Base-by-base conservation (phyloP, 1,140 invertebrate genomes). In the Nomia melanderi region DNA sequence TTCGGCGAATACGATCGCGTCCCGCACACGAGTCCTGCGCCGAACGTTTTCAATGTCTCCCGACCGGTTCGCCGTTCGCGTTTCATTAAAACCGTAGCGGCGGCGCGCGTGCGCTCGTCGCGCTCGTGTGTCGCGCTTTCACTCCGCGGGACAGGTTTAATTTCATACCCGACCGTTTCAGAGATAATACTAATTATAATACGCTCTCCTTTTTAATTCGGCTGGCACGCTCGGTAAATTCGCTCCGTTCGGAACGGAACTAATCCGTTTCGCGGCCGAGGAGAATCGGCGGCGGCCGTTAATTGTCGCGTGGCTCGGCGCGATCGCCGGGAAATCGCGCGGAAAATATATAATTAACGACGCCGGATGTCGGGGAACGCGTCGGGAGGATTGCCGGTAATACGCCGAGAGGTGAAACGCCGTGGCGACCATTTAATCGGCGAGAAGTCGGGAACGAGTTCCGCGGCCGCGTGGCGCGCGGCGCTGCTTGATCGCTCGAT, bases 181-280 rank as follows among this genome's bases (percentile, higher is more conserved):
- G 27, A 70, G 66, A 77, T 77, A 77, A 71, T 62, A 14, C 67
- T 63, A 77, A 77, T 77, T 63, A 62, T 41, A 62, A 56, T 63
- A 63, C 44, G n/a, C 27, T 14, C n/a, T 41, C 36, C 5, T 56
- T 71, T 63, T 44, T 56, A 47, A n/a, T 31, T n/a, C 47, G 17
- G n/a, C 17, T 6, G 0, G 44, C 1, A 4, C 41, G 8, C 12
- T 65, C n/a, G 33, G 23, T 20, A 14, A 59, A 66, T 63, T 7
- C 29, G 17, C 50, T 11, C 4, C 11, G 9, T 20, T 6, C 44
- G 44, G n/a, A 47, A 47, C 44, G 17, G 44, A 47, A 33, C 57
- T 1, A 33, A 23, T 33, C 14, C 20, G 57, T 36, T 12, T 36
- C 57, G 20, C 31, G 20, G 31, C 31, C 57, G 31, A 31, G n/a